phyloP scores from a whole-genome alignment of 2,113 vertebrate species.

The Limanda limanda region DNA sequence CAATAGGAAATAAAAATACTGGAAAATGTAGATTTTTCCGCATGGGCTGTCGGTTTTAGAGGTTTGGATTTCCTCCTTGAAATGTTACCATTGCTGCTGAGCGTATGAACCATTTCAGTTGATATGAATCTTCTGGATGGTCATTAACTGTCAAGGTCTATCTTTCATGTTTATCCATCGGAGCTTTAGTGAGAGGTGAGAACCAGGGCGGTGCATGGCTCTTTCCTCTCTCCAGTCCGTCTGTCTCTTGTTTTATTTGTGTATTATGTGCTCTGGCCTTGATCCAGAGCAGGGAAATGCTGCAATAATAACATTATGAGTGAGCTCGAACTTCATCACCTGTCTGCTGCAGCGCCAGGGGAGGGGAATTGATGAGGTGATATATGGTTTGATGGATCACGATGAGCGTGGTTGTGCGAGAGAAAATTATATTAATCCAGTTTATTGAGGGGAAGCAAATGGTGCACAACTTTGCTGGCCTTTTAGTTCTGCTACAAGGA shows the following conservation, averaged over 20 bases:
- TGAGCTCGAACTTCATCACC: constrained; percentile 73
- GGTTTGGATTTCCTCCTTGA: constrained; percentile 4
- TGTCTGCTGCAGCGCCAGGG: constrained; percentile 54
- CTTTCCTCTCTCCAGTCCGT: constrained; percentile 41
- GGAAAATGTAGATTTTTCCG: no score
- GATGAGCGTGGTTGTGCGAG: constrained; percentile 19
- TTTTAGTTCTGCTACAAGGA: constrained; percentile 1
- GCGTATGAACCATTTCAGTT: background rate
- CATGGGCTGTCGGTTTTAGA: no score
- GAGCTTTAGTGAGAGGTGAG: constrained; percentile 16
- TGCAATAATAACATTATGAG: constrained; percentile 77
- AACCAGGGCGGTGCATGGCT: constrained; percentile 31
- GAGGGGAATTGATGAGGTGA: constrained; percentile 69
- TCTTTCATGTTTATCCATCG: constrained; percentile 27
- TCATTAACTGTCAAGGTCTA: constrained; percentile 52
- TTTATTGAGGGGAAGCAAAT: constrained; percentile 47
- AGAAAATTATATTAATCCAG: constrained; percentile 35
- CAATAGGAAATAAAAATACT: no score
- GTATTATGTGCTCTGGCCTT: constrained; percentile 79
- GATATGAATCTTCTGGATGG: background rate
- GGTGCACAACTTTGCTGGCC: constrained; percentile 1
- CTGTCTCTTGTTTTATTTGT: constrained; percentile 75
- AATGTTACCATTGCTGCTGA: background rate
- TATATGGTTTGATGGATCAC: constrained; percentile 37
- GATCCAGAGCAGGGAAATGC: constrained; percentile 69